Evolutionary conservation across 1,140 invertebrate species (phyloP), one percentile per base, ranked within the genome.

Genomic region (Euwallacea similis): DNA sequence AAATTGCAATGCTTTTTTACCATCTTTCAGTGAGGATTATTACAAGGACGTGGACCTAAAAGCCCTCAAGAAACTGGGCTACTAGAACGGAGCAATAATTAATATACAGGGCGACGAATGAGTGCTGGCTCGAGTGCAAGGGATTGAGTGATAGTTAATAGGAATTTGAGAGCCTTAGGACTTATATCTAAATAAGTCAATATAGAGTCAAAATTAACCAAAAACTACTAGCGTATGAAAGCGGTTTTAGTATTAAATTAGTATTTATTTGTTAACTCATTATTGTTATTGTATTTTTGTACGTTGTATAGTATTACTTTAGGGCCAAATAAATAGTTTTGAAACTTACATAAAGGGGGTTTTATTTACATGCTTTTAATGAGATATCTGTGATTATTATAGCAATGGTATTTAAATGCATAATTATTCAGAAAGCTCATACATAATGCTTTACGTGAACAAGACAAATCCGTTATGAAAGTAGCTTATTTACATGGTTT

Each of bases 31-130:
- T 81, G 90, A 92, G 84, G 91, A 93, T 84, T 93, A 93, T 84
- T 92, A 93, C 79, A 91, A 91, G 79, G 90, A 92, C 79, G 89
- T 93, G 76, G 91, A 93, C 83, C 83, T 92, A 73, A 92, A 92
- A 82, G 88, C 90, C 63, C 84, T 93, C 72, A 90, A 90, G 84
- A 92, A 92, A 82, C 82, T 91, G 81, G 91, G 91, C 82, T 91
- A 87, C 83, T 88, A 86, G 62, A 10, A 42, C 54, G 11, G 9
- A 13, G 6, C 9, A 50, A 50, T 50, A 13, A 2, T 13, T 50
- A 13, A 6, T 13, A 11, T 10, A 50, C 46, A 10, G 46, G 9
- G 46, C 9, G 13, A 50, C 13, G 46, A 50, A 6, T 50, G 46
- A 10, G 46, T 11, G 9, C 9, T 50, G 9, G 46, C 46, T 6